Conservation (phyloP, 1,140 invertebrate species). For the Drosophila elegans region DNA sequence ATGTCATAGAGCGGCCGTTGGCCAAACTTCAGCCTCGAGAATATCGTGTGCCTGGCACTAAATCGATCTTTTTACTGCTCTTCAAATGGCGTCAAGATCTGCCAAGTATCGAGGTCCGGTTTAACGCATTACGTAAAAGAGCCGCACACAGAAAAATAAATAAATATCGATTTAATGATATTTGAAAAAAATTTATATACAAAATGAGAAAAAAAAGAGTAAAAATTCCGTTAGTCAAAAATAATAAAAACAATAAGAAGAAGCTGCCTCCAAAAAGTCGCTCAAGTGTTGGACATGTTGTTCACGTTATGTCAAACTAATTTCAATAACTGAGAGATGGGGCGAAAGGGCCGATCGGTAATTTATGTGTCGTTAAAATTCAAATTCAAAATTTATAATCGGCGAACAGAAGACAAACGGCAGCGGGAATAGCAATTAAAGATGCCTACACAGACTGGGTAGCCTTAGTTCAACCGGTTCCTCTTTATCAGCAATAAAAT, state of each 20-base stretch:
- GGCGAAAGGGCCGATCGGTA: constrained; percentile 15
- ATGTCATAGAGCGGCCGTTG: constrained; percentile 24
- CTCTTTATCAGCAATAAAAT: constrained; percentile 16
- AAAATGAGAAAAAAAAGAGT: constrained; percentile 8
- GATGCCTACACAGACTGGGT: constrained; percentile 36
- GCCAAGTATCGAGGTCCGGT: constrained; percentile 63
- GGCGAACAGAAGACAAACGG: constrained; percentile 24
- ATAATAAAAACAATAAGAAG: constrained; percentile 26
- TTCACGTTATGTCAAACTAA: constrained; percentile 42
- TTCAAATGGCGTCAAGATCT: constrained; percentile 36
- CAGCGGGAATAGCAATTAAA: constrained; percentile 14
- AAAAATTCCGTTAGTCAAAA: constrained; percentile 45
- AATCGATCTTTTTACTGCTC: constrained; percentile 57
- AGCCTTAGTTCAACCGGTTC: constrained; percentile 42
- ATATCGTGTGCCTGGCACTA: constrained; percentile 65
- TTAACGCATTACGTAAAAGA: constrained; percentile 72
- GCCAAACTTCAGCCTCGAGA: constrained; percentile 46
- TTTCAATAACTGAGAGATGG: constrained; percentile 11
- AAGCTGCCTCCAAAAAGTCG: constrained; percentile 59
- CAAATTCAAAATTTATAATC: constrained; percentile 54
- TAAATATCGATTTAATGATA: constrained; percentile 65
- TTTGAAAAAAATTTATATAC: constrained; percentile 46
- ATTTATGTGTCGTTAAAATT: constrained; percentile 48
- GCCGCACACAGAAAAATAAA: constrained; percentile 25
- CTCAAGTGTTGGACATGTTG: constrained; percentile 52